These are phyloP conservation scores for Ctena decussata DNA, from an alignment of 2,888 invertebrate species.

Conservation along the genomic window DNA sequence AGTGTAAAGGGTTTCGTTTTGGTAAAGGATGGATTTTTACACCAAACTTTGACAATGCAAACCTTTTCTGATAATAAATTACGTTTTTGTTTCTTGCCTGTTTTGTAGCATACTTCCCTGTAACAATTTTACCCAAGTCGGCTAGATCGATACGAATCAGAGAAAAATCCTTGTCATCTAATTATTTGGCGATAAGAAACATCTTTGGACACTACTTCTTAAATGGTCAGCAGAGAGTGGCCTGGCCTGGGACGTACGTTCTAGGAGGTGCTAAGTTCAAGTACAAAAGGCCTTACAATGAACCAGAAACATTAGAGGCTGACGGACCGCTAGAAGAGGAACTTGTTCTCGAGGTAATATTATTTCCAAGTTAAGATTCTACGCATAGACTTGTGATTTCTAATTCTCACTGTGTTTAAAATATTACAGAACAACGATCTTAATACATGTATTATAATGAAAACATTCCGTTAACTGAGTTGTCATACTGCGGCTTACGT, in stretches of 20 bases:
- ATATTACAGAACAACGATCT: no score
- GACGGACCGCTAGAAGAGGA: conserved; percentile 96
- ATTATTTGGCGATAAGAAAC: conserved; percentile 96
- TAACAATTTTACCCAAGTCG: conserved; percentile 77
- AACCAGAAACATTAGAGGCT: conserved; percentile 94
- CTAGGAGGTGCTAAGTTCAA: conserved; percentile 96
- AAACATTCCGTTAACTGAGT: no score
- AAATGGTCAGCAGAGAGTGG: conserved; percentile 98
- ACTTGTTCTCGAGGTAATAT: conserved; percentile 93
- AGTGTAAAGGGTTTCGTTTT: no score
- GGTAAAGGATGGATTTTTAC: no score
- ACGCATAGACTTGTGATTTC: no score
- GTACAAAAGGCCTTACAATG: conserved; percentile 91
- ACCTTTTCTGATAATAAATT: no score
- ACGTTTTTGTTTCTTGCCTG: no score
- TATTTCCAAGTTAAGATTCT: no score
- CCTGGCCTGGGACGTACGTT: conserved; percentile 93
- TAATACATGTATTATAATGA: no score
- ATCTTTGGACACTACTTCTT: conserved; percentile 94
- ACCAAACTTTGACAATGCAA: no score
- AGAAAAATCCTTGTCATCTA: conserved; percentile 94
- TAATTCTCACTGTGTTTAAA: no score
- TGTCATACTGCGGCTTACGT: no score
- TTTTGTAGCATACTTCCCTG: conserved; percentile 79
- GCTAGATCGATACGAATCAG: conserved; percentile 88